Conservation (phyloP, 2,888 invertebrate genomes). For the Tinea semifulvella region DNA sequence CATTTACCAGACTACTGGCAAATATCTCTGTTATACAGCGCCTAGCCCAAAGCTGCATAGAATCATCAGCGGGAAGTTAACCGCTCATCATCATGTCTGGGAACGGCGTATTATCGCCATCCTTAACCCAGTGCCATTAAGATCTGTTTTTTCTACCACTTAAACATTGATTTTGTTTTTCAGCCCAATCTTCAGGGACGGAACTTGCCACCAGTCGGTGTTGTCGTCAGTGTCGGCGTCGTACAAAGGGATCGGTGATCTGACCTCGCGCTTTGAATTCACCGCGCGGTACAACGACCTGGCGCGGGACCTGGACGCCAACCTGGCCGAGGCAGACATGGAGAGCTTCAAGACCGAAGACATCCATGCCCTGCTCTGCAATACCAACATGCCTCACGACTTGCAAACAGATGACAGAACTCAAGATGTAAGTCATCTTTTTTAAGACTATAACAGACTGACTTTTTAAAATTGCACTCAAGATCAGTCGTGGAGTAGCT, state of each 20-base stretch:
- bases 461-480: no score
- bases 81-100: no score
- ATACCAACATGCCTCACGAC: slow-evolving; percentile 77
- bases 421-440: slow-evolving; percentile 64
- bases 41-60: no score
- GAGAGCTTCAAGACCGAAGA: slow-evolving; percentile 93
- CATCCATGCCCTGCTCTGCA: slow-evolving; percentile 82
- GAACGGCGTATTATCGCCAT: no score
- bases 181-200: slow-evolving; percentile 80
- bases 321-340: slow-evolving; percentile 94
- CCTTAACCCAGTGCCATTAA: no score
- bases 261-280: slow-evolving; percentile 59
- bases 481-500: no score
- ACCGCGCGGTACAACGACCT: slow-evolving; percentile 83
- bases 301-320: slow-evolving; percentile 89
- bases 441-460: no score
- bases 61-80: no score
- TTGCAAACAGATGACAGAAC: slow-evolving; percentile 50
- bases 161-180: no score
- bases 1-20: no score
- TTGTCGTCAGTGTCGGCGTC: slow-evolving; percentile 83
- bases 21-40: no score
- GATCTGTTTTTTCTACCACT: no score
- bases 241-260: slow-evolving; percentile 75
- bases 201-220: slow-evolving; percentile 81